Conservation (phyloP, 2,888 invertebrate species). For the Deilephila porcellus region DNA sequence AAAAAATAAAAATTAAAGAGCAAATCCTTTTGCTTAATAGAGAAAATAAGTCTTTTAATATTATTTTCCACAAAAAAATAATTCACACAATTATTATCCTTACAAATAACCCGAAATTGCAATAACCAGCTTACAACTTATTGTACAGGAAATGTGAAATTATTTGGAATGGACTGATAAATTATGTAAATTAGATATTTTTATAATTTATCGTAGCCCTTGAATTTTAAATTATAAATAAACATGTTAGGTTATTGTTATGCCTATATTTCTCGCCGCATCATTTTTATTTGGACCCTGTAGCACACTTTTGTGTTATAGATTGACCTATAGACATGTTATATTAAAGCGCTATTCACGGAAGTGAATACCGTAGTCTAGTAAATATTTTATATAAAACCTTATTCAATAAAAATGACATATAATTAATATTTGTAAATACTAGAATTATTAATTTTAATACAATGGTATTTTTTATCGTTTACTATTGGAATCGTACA, state of each 20-base stretch:
- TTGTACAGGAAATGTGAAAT: not conserved
- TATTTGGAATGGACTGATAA: not conserved
- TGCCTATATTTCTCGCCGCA: too few relatives aligned
- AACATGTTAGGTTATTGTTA: too few relatives aligned
- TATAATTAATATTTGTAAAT: not conserved
- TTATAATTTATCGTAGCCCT: constrained; percentile 34
- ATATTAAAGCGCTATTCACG: too few relatives aligned
- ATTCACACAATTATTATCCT: too few relatives aligned
- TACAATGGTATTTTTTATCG: not conserved
- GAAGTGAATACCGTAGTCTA: not conserved
- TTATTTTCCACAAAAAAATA: not conserved
- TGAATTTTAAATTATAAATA: too few relatives aligned
- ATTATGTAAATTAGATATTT: constrained; percentile 1
- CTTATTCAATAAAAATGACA: not conserved
- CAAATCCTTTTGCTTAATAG: not conserved
- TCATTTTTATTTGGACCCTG: too few relatives aligned
- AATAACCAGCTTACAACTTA: not conserved
- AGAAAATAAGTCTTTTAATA: not conserved
- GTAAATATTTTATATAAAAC: too few relatives aligned
- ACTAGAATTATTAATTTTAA: not conserved
- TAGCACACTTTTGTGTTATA: too few relatives aligned
- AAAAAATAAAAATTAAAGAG: not conserved
- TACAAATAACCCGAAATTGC: not conserved
- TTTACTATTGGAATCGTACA: not conserved
- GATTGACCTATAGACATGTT: too few relatives aligned